Conservation (phyloP, 30 jellyfish, hydroid and myxozoan species). For the Aurelia sp. region DNA sequence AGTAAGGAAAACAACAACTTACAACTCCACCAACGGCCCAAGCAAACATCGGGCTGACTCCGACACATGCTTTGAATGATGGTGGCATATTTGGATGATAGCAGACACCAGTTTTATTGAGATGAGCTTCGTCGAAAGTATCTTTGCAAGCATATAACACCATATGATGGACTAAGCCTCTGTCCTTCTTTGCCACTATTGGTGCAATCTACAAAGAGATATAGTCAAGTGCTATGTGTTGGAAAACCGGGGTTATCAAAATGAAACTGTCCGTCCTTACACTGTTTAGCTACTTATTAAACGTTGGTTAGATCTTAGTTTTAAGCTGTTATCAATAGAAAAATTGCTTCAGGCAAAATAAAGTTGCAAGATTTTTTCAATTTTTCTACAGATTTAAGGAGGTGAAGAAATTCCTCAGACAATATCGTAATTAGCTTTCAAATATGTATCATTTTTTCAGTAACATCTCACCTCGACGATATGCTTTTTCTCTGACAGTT, state of each 20-base stretch:
- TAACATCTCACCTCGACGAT: constrained; percentile 32
- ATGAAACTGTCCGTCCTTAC: no score
- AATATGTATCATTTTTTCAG: no score
- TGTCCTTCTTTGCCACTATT: constrained; percentile 28
- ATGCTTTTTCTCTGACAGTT: constrained; percentile 28
- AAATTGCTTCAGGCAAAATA: no score
- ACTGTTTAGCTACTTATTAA: no score
- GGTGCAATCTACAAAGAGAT: constrained; percentile 48
- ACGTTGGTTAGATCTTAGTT: no score
- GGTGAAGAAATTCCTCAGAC: no score
- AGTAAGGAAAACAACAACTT: neutral
- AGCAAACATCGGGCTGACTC: constrained; percentile 34
- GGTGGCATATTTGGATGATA: constrained; percentile 65
- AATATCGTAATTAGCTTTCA: no score
- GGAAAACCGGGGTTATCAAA: no score
- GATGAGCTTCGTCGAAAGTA: constrained; percentile 50
- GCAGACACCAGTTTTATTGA: constrained; percentile 47
- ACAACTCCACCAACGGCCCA: constrained; percentile 78
- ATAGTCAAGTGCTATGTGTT: no score
- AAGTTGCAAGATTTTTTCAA: no score
- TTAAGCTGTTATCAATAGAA: no score
- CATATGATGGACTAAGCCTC: constrained; percentile 70
- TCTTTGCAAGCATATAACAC: constrained; percentile 47
- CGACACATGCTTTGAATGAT: constrained; percentile 41
- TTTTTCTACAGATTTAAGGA: no score